Percentiles rank a stretch among this genome's conserved stretches.
Evolutionary conservation across 2,797 vertebrate genomes (phyloP).

Genomic region (Poeciliopsis gracilis): DNA sequence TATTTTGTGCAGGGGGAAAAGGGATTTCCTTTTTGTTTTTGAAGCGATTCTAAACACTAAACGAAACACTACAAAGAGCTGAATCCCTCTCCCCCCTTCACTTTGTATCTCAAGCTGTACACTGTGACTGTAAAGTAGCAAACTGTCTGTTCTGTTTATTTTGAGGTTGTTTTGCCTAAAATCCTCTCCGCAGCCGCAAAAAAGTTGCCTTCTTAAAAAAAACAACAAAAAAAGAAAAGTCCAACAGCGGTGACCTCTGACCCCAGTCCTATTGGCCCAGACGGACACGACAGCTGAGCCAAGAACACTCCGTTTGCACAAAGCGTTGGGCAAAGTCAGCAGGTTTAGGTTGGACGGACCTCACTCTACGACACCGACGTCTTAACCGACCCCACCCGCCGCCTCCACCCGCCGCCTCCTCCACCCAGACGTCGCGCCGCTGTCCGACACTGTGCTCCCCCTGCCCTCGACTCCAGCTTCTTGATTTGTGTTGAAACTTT

Average conservation of each 20-base stretch:
- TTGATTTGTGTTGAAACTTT: constrained; percentile 53
- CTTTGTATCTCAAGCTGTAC: constrained; percentile 79
- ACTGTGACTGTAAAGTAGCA: constrained; percentile 86
- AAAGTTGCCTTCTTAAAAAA: constrained; percentile 78
- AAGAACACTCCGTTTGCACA: constrained; percentile 73
- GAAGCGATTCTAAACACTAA: constrained; percentile 55
- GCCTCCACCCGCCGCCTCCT: neutral
- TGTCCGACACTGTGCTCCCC: constrained; percentile 72
- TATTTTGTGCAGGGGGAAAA: constrained; percentile 78
- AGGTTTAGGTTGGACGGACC: constrained; percentile 24
- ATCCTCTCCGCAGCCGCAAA: constrained; percentile 65
- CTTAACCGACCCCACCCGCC: constrained; percentile 59
- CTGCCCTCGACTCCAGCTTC: constrained; percentile 15
- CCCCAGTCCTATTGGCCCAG: constrained; percentile 50
- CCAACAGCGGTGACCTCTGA: constrained; percentile 79
- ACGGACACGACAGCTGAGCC: constrained; percentile 38
- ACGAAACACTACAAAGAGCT: constrained; percentile 41
- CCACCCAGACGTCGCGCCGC: constrained; percentile 33
- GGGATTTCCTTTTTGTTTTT: constrained; percentile 58
- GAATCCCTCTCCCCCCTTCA: constrained; percentile 38
- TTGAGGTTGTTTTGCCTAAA: constrained; percentile 8
- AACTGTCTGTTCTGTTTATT: constrained; percentile 38
- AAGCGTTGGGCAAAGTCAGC: constrained; percentile 47
- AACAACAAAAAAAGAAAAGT: constrained; percentile 3
- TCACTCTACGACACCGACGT: constrained; percentile 55